phyloP scores from a whole-genome alignment of 2,797 vertebrate species.

The Pseudomugil gertrudae region DNA sequence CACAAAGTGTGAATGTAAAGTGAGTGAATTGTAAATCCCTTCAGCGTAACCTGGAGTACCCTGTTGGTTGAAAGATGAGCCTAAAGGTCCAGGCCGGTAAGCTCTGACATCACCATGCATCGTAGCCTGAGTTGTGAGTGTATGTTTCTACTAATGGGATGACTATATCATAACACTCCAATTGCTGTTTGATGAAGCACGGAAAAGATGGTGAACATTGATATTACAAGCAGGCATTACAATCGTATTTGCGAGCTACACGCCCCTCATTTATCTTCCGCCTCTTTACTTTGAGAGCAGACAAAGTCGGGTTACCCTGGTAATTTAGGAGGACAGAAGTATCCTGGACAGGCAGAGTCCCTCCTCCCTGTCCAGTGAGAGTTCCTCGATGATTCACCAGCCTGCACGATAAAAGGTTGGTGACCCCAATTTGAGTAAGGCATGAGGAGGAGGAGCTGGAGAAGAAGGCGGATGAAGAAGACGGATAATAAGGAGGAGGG shows the following conservation, averaged over 20 bases:
- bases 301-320: slow-evolving; percentile 83
- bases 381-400: slow-evolving; percentile 81
- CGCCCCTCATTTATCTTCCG: slow-evolving; percentile 54
- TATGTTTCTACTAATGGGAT: slow-evolving; percentile 3
- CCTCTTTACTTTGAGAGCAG: slow-evolving; percentile 72
- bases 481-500: slow-evolving; percentile 71
- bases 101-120: background rate
- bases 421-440: slow-evolving; percentile 83
- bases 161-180: slow-evolving; percentile 30
- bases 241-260: slow-evolving; percentile 24
- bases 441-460: slow-evolving; percentile 69
- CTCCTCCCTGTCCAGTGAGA: slow-evolving; percentile 51
- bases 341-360: slow-evolving; percentile 56
- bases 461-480: slow-evolving; percentile 69
- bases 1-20: no score
- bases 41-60: no score
- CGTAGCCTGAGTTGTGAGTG: background rate
- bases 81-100: background rate
- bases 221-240: slow-evolving; percentile 22
- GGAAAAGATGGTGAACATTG: slow-evolving; percentile 24
- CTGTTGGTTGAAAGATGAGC: background rate
- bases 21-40: no score
- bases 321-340: slow-evolving; percentile 80
- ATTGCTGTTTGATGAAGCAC: slow-evolving; percentile 51
- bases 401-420: slow-evolving; percentile 77